A percentile compares a stretch with the other conserved stretches of the same genome.
These are phyloP conservation scores for Hydriomena furcata DNA, from an alignment of 2,888 invertebrate species.

Conservation along the genomic window DNA sequence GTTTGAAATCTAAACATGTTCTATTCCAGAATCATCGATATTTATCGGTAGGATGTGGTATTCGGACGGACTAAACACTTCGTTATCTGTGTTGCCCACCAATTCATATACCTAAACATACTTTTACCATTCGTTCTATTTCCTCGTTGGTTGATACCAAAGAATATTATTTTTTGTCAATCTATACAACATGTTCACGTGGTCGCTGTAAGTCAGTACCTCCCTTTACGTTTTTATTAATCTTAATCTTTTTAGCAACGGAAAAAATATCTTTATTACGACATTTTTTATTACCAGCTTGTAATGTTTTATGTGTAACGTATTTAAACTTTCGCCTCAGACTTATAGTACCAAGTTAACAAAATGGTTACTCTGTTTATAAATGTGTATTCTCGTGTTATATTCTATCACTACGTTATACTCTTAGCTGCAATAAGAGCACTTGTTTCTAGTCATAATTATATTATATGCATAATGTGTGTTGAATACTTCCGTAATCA, in stretches of 20 bases:
- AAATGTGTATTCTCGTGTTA: slow-evolving; percentile 11
- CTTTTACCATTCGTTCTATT: neutral
- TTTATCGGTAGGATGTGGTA: too few species aligned
- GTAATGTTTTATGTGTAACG: slow-evolving; percentile 44
- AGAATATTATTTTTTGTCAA: neutral
- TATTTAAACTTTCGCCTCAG: slow-evolving; percentile 37
- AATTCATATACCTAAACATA: too few species aligned
- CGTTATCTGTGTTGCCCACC: too few species aligned
- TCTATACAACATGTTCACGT: neutral
- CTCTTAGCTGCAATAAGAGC: slow-evolving; percentile 44
- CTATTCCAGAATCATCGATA: neutral
- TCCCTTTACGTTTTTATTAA: slow-evolving; percentile 42
- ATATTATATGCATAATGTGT: slow-evolving; percentile 39
- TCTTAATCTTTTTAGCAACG: slow-evolving; percentile 57
- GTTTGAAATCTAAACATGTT: neutral
- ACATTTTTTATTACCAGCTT: slow-evolving; percentile 53
- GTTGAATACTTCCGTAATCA: slow-evolving; percentile 45
- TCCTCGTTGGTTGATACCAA: neutral
- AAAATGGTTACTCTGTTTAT: slow-evolving; percentile 13
- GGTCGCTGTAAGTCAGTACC: slow-evolving; percentile 6
- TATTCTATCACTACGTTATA: slow-evolving; percentile 6
- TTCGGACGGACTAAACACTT: too few species aligned
- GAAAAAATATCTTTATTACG: slow-evolving; percentile 49
- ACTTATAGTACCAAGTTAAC: slow-evolving; percentile 50
- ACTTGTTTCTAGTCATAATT: slow-evolving; percentile 61